Percentiles rank a stretch among this genome's conserved stretches.
Evolutionary conservation across 2,888 invertebrate species (phyloP).

Genomic region (Megaustenia siamemsis): DNA sequence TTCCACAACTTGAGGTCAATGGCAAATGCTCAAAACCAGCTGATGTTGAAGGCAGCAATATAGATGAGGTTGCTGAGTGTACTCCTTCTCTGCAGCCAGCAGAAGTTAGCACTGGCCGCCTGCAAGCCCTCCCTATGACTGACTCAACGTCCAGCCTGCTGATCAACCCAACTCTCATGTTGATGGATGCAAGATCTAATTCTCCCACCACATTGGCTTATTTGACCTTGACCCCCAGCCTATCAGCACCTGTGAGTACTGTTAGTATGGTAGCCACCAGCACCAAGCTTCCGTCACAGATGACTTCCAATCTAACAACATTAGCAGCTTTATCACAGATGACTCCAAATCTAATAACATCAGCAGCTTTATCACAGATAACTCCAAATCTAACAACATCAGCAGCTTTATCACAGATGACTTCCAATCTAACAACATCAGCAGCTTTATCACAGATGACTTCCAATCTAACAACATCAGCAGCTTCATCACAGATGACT

Average conservation of each 20-base stretch:
- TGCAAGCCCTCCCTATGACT: neutral
- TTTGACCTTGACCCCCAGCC: neutral
- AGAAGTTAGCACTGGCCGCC: neutral
- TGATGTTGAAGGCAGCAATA: neutral
- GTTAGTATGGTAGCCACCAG: too few species aligned
- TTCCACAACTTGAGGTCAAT: neutral
- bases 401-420: too few species aligned
- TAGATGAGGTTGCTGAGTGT: constrained; percentile 6
- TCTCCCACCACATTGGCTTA: neutral
- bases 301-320: too few species aligned
- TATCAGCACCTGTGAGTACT: too few species aligned
- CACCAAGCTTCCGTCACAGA: too few species aligned
- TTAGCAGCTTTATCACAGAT: too few species aligned
- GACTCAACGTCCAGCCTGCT: neutral
- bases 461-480: too few species aligned
- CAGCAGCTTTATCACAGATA: too few species aligned
- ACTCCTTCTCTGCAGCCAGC: neutral
- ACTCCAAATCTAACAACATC: too few species aligned
- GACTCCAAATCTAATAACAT: too few species aligned
- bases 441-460: too few species aligned
- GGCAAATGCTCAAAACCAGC: neutral
- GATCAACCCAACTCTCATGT: neutral
- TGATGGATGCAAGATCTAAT: neutral
- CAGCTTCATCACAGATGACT: neutral
- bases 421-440: too few species aligned